Conservation (phyloP, 53 echinoderm and acorn worm species). For the Crossaster papposus region DNA sequence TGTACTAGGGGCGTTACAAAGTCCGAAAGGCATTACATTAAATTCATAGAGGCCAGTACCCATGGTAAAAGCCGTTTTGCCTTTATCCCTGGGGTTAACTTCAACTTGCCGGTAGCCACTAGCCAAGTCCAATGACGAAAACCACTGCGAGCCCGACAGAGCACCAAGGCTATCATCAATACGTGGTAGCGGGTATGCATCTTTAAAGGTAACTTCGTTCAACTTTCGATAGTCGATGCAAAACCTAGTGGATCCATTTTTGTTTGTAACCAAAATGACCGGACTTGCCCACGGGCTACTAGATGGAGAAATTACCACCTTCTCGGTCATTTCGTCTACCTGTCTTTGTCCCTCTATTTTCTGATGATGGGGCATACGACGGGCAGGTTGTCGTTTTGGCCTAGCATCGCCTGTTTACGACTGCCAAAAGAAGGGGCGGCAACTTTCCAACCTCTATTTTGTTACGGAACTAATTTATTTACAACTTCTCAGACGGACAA, state of each 20-base stretch:
- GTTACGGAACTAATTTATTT: too few relatives aligned
- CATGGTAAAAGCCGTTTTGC: slow-evolving; percentile 58
- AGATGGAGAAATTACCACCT: slow-evolving; percentile 32
- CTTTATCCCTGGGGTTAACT: slow-evolving; percentile 9
- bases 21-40: too few relatives aligned
- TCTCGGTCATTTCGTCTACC: slow-evolving; percentile 38
- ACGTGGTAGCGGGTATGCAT: too few relatives aligned
- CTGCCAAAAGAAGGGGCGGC: too few relatives aligned
- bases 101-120: too few relatives aligned
- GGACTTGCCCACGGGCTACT: slow-evolving; percentile 62
- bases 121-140: too few relatives aligned
- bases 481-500: too few relatives aligned
- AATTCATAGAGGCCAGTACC: slow-evolving; percentile 26
- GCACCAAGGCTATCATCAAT: too few relatives aligned
- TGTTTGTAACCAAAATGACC: slow-evolving; percentile 22
- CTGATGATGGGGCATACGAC: slow-evolving; percentile 19
- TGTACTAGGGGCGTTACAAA: too few relatives aligned
- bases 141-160: too few relatives aligned
- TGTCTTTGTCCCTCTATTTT: slow-evolving; percentile 48
- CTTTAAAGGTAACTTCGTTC: too few relatives aligned
- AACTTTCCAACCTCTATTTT: too few relatives aligned
- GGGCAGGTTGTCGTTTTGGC: slow-evolving; percentile 27
- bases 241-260: slow-evolving; percentile 24
- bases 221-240: slow-evolving; percentile 25
- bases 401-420: slow-evolving; percentile 20